Evolutionary conservation across 2,888 invertebrate species (phyloP).

Genomic region (Petrolisthes manimaculis): DNA sequence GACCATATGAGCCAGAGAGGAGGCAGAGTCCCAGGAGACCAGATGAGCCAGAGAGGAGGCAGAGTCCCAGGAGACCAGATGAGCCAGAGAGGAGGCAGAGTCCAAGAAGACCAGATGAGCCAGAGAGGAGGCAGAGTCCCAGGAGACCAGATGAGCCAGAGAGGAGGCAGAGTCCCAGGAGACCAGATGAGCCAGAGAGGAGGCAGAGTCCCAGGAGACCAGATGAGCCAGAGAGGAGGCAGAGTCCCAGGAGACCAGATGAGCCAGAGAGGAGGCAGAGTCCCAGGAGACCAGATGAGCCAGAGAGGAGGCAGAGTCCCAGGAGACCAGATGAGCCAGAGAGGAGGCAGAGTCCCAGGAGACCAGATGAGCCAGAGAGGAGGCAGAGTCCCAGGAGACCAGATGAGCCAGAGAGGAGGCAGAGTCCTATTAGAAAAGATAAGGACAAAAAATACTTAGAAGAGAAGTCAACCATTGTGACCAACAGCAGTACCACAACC

Average conservation of each 20-base stretch:
- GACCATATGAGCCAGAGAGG: neutral
- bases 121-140: too few species aligned
- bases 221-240: slow-evolving; percentile 1
- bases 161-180: neutral
- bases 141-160: neutral
- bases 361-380: neutral
- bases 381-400: slow-evolving; percentile 13
- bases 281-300: neutral
- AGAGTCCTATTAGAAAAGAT: neutral
- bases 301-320: neutral
- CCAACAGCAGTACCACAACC: too few species aligned
- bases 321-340: neutral
- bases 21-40: neutral
- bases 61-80: slow-evolving; percentile 5
- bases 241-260: slow-evolving; percentile 14
- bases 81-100: slow-evolving; percentile 6
- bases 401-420: neutral
- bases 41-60: neutral
- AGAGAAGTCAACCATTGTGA: too few species aligned
- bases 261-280: neutral
- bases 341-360: neutral
- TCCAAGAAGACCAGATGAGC: slow-evolving; percentile 5
- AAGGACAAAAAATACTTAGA: too few species aligned
- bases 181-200: neutral
- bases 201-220: neutral